Conservation (phyloP, 1,140 invertebrate genomes). For the Drosophila equinoxialis region DNA sequence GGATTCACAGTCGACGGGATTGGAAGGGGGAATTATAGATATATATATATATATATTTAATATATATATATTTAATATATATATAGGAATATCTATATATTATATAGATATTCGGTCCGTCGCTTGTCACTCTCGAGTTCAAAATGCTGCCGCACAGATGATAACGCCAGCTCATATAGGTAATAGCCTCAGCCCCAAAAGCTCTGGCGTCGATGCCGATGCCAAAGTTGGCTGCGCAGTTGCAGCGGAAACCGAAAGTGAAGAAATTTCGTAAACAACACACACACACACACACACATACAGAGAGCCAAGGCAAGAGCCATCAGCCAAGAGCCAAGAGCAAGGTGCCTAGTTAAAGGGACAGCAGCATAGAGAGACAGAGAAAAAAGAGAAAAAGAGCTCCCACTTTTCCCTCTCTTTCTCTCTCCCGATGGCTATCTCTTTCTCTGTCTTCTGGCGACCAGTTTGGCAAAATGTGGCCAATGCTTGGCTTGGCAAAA, state of each 20-base stretch:
- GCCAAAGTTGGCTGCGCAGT: conserved; percentile 28
- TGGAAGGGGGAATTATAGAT: neutral
- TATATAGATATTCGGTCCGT: conserved; percentile 47
- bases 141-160: conserved; percentile 78
- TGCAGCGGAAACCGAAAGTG: conserved; percentile 65
- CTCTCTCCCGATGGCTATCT: neutral
- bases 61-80: conserved; percentile 3
- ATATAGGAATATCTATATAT: neutral
- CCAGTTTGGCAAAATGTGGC: conserved; percentile 68
- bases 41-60: neutral
- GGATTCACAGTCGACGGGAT: conserved; percentile 7
- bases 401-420: conserved; percentile 21
- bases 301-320: conserved; percentile 18
- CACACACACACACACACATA: neutral
- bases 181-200: conserved; percentile 45
- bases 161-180: conserved; percentile 80
- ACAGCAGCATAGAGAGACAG: conserved; percentile 1
- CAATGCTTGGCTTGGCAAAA: conserved; percentile 37
- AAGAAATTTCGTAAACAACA: conserved; percentile 63
- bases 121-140: conserved; percentile 74
- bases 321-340: conserved; percentile 18
- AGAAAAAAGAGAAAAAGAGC: conserved; percentile 16
- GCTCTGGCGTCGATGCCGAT: conserved; percentile 2
- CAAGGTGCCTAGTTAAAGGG: conserved; percentile 28
- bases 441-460: conserved; percentile 22